Base-by-base conservation (phyloP, 1,140 invertebrate genomes). In the Calephelis nemesis region DNA sequence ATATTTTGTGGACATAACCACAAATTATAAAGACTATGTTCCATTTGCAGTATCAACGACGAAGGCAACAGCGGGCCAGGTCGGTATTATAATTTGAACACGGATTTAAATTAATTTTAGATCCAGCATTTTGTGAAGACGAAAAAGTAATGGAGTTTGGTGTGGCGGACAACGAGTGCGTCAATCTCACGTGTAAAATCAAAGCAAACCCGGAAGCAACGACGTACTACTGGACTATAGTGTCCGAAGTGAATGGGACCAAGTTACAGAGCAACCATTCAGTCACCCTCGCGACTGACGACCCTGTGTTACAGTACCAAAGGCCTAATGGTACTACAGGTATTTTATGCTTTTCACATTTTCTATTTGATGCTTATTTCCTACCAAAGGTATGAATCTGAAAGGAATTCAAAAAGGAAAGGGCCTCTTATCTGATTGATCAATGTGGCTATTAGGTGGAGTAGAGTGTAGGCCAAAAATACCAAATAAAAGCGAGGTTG, bases 141-240 rank as follows among this genome's bases (percentile, higher is more conserved):
- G 73, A 81, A 62, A 74, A 15, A 1, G 67, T 79, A 19, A 65
- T 76, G 12, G 85, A 87, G 68, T 91, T 84, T 67, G 89, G 87
- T 0, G 52, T 90, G 0, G 81, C 75, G 3, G 82, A 82, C 9
- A 76, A 82, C 42, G 84, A 89, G 42, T 75, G 71, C 7, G 71
- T 88, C 3, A 87, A 89, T 63, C 70, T 91, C 48, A 88, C 83
- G 0, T 91, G 89, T 65, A 83, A 76, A 42, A 78, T 91, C 47
- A 82, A 78, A 40, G 76, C 74, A 1, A 88, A 86, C 64, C 89
- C 89, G 0, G 67, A 70, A 47, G 79, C 85, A 5, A 62, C 62
- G 2, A 49, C 71, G 7, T 90, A 86, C 71, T 79, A 82, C 62
- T 91, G 89, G 89, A 68, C 82, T n/a, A 40, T 85, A 10, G 75